These are phyloP conservation scores for Epinotia demarniana DNA, from an alignment of 2,888 invertebrate species.

Conservation along the genomic window DNA sequence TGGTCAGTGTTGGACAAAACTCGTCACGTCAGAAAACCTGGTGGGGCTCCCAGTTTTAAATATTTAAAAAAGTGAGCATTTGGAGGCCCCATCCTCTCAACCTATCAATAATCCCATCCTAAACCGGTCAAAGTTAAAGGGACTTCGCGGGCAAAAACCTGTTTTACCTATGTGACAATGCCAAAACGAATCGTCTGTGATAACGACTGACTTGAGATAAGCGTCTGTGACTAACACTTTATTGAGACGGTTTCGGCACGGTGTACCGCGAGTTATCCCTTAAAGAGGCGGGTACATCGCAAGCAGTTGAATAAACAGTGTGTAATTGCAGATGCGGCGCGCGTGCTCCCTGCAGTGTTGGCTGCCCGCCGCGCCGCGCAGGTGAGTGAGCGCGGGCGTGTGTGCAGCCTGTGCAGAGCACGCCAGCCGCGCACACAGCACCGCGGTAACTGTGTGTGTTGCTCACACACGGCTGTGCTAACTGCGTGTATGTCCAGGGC, in stretches of 20 bases:
- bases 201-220: too few species aligned
- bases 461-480: not conserved
- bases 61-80: too few species aligned
- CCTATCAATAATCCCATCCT: too few species aligned
- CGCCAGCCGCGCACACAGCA: not conserved
- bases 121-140: too few species aligned
- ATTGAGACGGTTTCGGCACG: not conserved
- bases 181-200: too few species aligned
- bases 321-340: slow-evolving; percentile 83
- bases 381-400: slow-evolving; percentile 52
- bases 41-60: too few species aligned
- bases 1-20: too few species aligned
- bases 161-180: too few species aligned
- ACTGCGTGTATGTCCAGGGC: slow-evolving; percentile 55
- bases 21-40: too few species aligned
- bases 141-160: too few species aligned
- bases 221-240: not conserved
- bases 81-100: too few species aligned
- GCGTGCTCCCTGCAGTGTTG: slow-evolving; percentile 82
- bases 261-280: not conserved
- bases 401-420: not conserved
- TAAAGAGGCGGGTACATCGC: not conserved
- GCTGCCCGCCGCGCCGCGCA: slow-evolving; percentile 70
- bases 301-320: slow-evolving; percentile 58
- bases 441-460: slow-evolving; percentile 20